A percentile compares a stretch with the other conserved stretches of the same genome.
These are phyloP conservation scores for Brachymystax lenok DNA, from an alignment of 2,797 vertebrate genomes.

Conservation along the genomic window DNA sequence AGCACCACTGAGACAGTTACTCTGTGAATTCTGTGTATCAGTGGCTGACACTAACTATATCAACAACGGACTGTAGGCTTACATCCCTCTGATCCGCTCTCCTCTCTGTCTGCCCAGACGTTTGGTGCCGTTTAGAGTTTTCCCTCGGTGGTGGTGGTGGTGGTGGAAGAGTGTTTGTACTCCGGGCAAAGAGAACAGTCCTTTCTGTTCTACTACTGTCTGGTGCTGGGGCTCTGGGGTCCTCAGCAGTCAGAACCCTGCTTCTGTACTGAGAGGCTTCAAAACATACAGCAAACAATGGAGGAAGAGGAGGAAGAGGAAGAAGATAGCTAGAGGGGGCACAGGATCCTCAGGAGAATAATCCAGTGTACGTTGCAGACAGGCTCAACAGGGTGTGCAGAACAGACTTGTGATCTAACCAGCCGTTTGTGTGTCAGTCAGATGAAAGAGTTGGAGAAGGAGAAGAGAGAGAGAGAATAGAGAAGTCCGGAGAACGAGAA, in stretches of 20 bases:
- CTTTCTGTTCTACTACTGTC: conserved; percentile 72
- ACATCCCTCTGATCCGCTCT: conserved; percentile 55
- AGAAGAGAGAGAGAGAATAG: conserved; percentile 55
- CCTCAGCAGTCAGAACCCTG: conserved; percentile 63
- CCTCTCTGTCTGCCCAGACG: conserved; percentile 65
- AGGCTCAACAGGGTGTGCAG: conserved; percentile 75
- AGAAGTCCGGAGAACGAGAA: not conserved
- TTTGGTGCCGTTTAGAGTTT: conserved; percentile 73
- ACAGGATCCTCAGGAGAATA: conserved; percentile 68
- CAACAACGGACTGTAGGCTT: conserved; percentile 56
- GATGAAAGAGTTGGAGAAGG: conserved; percentile 84
- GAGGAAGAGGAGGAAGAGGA: conserved; percentile 45
- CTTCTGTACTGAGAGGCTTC: conserved; percentile 75
- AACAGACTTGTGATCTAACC: conserved; percentile 85
- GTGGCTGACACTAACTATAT: conserved; percentile 66
- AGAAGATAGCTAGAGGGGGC: conserved; percentile 14
- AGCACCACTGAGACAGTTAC: conserved; percentile 26
- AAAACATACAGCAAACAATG: conserved; percentile 77
- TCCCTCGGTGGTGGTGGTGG: conserved; percentile 34
- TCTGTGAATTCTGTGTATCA: conserved; percentile 57
- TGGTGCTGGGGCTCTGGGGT: conserved; percentile 74
- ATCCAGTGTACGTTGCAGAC: conserved; percentile 28
- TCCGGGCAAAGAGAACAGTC: conserved; percentile 73
- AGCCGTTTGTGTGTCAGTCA: conserved; percentile 88
- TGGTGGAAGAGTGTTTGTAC: conserved; percentile 70